These are phyloP conservation scores for Drosophila mayri DNA, from an alignment of 1,140 invertebrate genomes.

Conservation along the genomic window DNA sequence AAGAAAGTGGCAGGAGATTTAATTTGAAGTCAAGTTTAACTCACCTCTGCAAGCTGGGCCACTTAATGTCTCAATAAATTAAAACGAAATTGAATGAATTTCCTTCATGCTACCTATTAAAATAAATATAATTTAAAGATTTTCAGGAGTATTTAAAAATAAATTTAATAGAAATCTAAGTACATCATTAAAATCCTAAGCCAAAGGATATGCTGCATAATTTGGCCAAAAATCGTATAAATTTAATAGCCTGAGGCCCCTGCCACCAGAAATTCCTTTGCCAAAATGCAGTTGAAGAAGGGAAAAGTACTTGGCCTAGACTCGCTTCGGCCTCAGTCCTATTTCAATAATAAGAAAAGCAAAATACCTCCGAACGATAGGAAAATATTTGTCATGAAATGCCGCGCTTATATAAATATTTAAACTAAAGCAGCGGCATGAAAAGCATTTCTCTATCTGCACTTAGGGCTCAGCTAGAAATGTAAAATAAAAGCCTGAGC, in stretches of 20 bases:
- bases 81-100: background rate
- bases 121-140: background rate
- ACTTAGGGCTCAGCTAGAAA: slow-evolving; percentile 30
- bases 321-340: slow-evolving; percentile 39
- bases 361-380: slow-evolving; percentile 43
- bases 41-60: background rate
- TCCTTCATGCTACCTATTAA: background rate
- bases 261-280: slow-evolving; percentile 2
- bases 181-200: background rate
- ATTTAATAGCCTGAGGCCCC: slow-evolving; percentile 7
- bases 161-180: background rate
- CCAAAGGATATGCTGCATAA: background rate
- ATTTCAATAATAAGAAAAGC: slow-evolving; percentile 66
- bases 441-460: slow-evolving; percentile 48
- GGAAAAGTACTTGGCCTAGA: slow-evolving; percentile 50
- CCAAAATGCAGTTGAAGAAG: slow-evolving; percentile 14
- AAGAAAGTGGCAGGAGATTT: slow-evolving; percentile 3
- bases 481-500: slow-evolving; percentile 64
- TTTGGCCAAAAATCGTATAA: slow-evolving; percentile 6
- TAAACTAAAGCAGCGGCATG: slow-evolving; percentile 65
- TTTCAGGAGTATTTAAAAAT: background rate
- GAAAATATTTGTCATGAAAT: slow-evolving; percentile 70
- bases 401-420: slow-evolving; percentile 71
- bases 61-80: background rate
- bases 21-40: slow-evolving; percentile 2